Base-by-base conservation (phyloP, 2,113 vertebrate species). In the Danio rerio region DNA sequence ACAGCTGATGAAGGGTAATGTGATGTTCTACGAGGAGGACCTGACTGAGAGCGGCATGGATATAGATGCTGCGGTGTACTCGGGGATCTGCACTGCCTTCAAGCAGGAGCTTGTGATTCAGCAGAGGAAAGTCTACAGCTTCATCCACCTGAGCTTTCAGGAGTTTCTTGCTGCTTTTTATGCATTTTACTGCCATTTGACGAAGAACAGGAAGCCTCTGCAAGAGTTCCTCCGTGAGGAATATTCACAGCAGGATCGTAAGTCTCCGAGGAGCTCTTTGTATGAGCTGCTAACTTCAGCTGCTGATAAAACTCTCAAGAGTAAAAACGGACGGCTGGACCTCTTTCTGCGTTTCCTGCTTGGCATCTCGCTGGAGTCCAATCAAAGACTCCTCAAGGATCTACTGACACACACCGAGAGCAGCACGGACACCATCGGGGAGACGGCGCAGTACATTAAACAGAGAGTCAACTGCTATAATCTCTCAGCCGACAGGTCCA, bases 101-200 rank as follows among this genome's bases (percentile, higher is more conserved):
- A 62, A 62, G 31, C 11, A 65, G 13, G 62, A 65, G 13, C 40
- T 6, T 65, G 31, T 65, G 21, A 12, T 42, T 42, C 21, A 65
- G 9, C 62, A 42, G 9, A 65, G 13, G 5, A 65, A 11, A 42
- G 31, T 65, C 10, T 65, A 65, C 31, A 13, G 31, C 62, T 65
- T 65, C 62, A 65, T 65, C 20, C 62, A 65, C 40, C 62, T 11
- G 62, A 65, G 31, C 62, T 65, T 65, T 65, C 62, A 65, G 62
- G 62, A 65, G 62, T 65, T 40, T 65, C 62, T 65, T 7, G 62
- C 62, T 65, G 62, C 62, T 65, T 65, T 65, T 1, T 65, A 65
- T 65, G 62, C 40, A 12, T 65, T 65, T 65, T 31, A 40, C 31
- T 65, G 18, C 21, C 62, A 65, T 65, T 6, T 42, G 31, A 42